Conservation (phyloP, 2,888 invertebrate genomes). For the Digitonthophagus gazella region DNA sequence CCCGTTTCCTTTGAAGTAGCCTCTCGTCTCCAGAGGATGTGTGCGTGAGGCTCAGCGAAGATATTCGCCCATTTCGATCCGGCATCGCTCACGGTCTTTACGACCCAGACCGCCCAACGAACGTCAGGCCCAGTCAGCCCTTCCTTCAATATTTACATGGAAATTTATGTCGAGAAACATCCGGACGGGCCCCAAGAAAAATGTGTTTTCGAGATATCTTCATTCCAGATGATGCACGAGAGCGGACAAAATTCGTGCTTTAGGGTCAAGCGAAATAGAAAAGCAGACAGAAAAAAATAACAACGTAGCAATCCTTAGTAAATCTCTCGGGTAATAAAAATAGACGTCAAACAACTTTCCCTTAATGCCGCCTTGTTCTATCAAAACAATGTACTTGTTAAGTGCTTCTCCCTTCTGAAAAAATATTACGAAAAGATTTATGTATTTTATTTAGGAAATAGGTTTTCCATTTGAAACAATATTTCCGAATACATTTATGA, state of each 20-base stretch:
- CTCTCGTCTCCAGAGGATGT: neutral
- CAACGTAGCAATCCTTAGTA: neutral
- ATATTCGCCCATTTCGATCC: constrained; percentile 3
- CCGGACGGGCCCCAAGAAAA: constrained; percentile 1
- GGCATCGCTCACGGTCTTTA: constrained; percentile 3
- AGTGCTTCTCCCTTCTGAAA: too few relatives aligned
- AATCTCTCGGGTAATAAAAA: neutral
- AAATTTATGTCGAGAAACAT: constrained; percentile 9
- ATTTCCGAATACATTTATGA: neutral
- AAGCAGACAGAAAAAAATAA: neutral
- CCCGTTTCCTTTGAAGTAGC: neutral
- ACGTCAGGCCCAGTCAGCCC: constrained; percentile 2
- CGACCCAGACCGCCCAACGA: neutral
- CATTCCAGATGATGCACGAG: constrained; percentile 6
- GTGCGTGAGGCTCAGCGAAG: neutral
- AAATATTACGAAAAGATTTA: too few relatives aligned
- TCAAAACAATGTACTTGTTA: neutral
- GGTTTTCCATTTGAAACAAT: neutral
- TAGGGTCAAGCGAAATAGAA: neutral
- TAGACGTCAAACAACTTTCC: neutral
- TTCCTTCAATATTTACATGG: constrained; percentile 11
- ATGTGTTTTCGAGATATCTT: constrained; percentile 10
- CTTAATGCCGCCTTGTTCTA: neutral
- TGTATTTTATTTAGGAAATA: too few relatives aligned
- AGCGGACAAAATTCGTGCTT: neutral